Conservation (phyloP, 1,140 invertebrate genomes). For the Anoplolepis gracilipes region DNA sequence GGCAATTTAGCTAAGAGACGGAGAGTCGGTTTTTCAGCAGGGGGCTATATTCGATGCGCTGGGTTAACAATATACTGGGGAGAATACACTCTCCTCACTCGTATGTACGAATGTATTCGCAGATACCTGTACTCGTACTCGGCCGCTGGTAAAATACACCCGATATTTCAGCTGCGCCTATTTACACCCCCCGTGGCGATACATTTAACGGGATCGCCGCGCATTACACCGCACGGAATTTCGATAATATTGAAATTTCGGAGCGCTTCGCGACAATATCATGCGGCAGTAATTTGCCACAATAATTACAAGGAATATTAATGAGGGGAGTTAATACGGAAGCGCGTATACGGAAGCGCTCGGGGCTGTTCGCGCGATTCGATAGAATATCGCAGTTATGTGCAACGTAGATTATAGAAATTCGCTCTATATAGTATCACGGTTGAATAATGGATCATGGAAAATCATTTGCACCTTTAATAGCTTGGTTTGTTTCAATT, state of each 20-base stretch:
- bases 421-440: background rate
- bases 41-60: slow-evolving; percentile 18
- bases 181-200: background rate
- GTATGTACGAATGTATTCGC: slow-evolving; percentile 1
- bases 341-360: slow-evolving; percentile 16
- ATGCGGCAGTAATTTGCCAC: slow-evolving; percentile 39
- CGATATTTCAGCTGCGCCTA: slow-evolving; percentile 35
- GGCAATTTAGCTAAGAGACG: slow-evolving; percentile 47
- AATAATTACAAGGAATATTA: slow-evolving; percentile 58
- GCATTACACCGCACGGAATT: slow-evolving; percentile 24
- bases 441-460: background rate
- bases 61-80: slow-evolving; percentile 37
- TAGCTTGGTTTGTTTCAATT: background rate
- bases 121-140: background rate
- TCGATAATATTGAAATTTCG: slow-evolving; percentile 53
- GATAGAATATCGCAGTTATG: slow-evolving; percentile 27
- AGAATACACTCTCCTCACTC: background rate
- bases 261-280: slow-evolving; percentile 45
- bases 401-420: background rate
- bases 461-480: background rate
- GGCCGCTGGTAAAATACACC: background rate
- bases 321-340: slow-evolving; percentile 50
- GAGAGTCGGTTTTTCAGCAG: slow-evolving; percentile 33
- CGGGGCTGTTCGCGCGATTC: slow-evolving; percentile 33
- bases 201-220: slow-evolving; percentile 30